Percentiles rank a stretch among this genome's conserved stretches.
Conservation (phyloP, 2,113 vertebrate species). For the Neodon shergylaensis region DNA sequence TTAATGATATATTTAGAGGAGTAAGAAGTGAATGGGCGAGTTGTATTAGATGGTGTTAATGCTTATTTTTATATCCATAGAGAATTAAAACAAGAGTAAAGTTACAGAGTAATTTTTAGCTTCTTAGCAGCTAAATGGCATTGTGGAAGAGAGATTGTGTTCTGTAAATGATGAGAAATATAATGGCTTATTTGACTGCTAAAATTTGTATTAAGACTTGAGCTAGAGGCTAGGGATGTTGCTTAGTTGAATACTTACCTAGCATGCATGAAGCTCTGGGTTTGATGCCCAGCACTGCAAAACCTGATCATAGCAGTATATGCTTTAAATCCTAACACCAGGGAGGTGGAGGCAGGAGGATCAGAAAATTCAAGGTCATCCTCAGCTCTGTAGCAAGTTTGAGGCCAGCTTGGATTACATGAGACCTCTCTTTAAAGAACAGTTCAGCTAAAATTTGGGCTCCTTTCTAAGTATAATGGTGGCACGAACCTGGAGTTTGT, state of each 20-base stretch:
- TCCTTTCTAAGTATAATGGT: background rate
- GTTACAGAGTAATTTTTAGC: background rate
- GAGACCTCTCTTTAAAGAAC: background rate
- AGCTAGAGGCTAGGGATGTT: background rate
- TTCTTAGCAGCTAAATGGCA: background rate
- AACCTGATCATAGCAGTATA: background rate
- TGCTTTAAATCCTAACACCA: background rate
- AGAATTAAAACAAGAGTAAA: constrained; percentile 20
- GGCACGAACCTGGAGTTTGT: background rate
- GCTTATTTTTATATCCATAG: background rate
- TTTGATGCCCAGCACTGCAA: background rate
- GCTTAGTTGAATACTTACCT: background rate
- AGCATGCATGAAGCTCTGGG: background rate
- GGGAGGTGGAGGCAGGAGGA: background rate
- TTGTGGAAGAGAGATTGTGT: background rate
- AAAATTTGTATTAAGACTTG: background rate
- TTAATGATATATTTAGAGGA: background rate
- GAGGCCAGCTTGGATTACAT: background rate
- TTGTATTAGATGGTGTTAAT: background rate
- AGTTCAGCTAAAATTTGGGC: background rate
- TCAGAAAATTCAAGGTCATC: background rate
- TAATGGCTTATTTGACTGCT: background rate
- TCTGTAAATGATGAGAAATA: background rate
- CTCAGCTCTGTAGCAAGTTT: background rate
- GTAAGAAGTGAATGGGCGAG: background rate